phyloP scores from a whole-genome alignment of 2,113 vertebrate species.

The Desmodus rotundus region DNA sequence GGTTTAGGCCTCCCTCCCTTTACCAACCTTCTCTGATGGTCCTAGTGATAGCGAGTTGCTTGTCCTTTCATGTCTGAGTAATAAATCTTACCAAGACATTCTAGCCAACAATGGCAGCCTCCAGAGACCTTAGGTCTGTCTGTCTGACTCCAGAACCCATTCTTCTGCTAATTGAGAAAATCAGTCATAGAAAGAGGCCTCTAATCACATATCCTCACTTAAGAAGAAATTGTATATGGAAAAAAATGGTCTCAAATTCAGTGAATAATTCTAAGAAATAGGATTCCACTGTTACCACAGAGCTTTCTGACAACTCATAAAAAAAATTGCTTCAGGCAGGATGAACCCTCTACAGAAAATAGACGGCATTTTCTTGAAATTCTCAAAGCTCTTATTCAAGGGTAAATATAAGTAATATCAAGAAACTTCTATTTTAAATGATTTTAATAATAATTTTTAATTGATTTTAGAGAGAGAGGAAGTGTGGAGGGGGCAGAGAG shows the following conservation, averaged over 20 bases:
- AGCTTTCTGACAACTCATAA: neutral
- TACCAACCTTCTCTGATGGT: neutral
- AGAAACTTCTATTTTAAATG: neutral
- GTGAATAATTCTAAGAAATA: neutral
- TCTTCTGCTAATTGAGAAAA: neutral
- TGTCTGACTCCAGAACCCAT: neutral
- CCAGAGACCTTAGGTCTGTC: neutral
- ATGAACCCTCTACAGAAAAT: neutral
- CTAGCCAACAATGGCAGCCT: neutral
- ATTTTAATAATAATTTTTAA: neutral
- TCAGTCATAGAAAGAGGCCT: neutral
- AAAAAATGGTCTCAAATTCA: neutral
- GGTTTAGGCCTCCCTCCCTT: neutral
- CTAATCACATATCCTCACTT: neutral
- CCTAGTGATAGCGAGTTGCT: neutral
- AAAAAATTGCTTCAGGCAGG: neutral
- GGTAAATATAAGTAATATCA: neutral
- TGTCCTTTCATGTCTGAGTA: neutral
- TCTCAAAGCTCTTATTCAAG: constrained; percentile 28
- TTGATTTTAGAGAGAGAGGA: too few relatives aligned
- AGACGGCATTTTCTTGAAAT: constrained; percentile 1
- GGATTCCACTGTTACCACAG: neutral
- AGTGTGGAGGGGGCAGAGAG: too few relatives aligned
- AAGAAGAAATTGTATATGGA: neutral
- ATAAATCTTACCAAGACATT: neutral